Base-by-base conservation (phyloP, 2,888 invertebrate species). In the Dastarcus helophoroides region DNA sequence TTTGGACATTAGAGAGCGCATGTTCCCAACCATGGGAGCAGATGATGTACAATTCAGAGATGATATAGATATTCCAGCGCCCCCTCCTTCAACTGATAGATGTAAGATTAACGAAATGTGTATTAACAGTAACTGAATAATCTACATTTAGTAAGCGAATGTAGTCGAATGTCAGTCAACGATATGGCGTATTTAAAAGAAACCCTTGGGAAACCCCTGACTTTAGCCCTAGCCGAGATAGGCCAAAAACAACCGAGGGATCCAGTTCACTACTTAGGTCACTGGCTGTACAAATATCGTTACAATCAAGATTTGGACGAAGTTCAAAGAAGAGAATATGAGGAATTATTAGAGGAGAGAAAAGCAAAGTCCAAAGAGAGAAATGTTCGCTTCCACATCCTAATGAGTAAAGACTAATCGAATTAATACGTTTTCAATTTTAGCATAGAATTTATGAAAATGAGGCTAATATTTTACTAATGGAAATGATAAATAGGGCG, bases 241-340 rank as follows among this genome's bases (percentile, higher is more conserved):
- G 54, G 59, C 2, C 51, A 57, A 1, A 61, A 58, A 36, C 61
- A 63, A 39, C 67, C 67, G 2, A 37, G 46, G 26, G 65, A 66
- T 46, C 66, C 67, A 0, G 58, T 68, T n/a, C 58, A 60, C 40
- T 66, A 64, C 39, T 44, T 67, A 14, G 66, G 56, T 3, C 63
- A 63, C 40, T 67, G 65, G 64, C 46, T 67, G n/a, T 56, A 63
- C 35, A 62, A 64, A 48, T 67, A 63, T 44, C 52, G 60, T 17
- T 64, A 58, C 39, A 63, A 58, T 38, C 59, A 63, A 41, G 64
- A 66, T 40, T 35, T 53, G 7, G 50, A 53, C 16, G 44, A 53
- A 25, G 32, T 47, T 3, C 46, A 53, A 26, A 54, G 50, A 33
- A 41, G 47, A 5, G 56, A 62, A 43, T 50, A 43, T 22, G 53